phyloP scores from a whole-genome alignment of 2,797 vertebrate species.

The Pterois miles region DNA sequence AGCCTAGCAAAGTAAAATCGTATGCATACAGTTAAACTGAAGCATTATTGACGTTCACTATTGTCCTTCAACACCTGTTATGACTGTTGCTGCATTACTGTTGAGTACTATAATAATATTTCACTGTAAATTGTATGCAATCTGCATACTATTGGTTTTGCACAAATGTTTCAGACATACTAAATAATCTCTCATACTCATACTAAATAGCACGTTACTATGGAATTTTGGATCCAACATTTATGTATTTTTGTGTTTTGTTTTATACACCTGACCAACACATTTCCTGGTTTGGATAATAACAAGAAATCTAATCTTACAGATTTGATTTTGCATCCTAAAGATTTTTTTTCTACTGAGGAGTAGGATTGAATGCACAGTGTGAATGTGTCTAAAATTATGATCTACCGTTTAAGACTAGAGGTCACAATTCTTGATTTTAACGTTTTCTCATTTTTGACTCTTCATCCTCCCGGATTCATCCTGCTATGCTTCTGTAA shows the following conservation, averaged over 20 bases:
- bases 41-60: too few species aligned
- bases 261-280: neutral
- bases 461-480: too few species aligned
- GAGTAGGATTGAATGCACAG: neutral
- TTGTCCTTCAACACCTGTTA: too few species aligned
- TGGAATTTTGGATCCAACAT: fast-evolving
- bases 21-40: too few species aligned
- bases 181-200: too few species aligned
- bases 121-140: too few species aligned
- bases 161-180: too few species aligned
- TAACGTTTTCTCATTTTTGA: neutral
- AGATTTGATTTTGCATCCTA: neutral
- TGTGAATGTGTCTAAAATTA: neutral
- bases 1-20: too few species aligned
- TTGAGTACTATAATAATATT: too few species aligned
- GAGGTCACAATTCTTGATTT: neutral
- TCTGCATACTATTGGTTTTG: too few species aligned
- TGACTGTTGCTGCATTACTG: too few species aligned
- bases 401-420: neutral
- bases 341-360: neutral
- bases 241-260: neutral
- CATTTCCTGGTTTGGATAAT: neutral
- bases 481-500: neutral
- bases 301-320: neutral
- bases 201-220: too few species aligned